Conservation (phyloP, 2,113 vertebrate species). For the Lepisosteus oculatus region DNA sequence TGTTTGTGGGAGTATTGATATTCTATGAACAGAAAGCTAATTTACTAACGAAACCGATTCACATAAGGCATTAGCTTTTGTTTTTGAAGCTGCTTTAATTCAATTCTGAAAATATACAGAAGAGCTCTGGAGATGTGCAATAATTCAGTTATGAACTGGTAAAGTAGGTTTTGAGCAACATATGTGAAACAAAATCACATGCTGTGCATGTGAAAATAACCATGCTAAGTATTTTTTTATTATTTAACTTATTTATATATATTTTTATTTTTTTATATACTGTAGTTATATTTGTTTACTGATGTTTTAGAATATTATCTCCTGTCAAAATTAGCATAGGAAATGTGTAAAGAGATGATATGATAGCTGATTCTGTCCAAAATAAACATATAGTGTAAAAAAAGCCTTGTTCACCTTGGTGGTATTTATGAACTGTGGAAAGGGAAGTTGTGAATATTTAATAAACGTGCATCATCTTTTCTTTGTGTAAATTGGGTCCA, state of each 20-base stretch:
- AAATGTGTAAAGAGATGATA: not conserved
- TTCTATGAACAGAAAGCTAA: not conserved
- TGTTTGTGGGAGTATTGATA: not conserved
- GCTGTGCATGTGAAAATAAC: not conserved
- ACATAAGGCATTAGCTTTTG: conserved; percentile 2
- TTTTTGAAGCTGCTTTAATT: not conserved
- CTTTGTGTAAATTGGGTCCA: not conserved
- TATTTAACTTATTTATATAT: too few relatives aligned
- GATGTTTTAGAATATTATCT: not conserved
- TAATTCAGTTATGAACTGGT: not conserved
- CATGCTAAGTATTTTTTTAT: not conserved
- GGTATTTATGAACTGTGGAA: not conserved
- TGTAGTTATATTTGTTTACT: not conserved
- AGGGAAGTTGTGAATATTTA: conserved; percentile 2
- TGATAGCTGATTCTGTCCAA: not conserved
- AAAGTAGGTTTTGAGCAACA: not conserved
- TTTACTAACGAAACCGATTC: not conserved
- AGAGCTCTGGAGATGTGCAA: not conserved
- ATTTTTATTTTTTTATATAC: too few relatives aligned
- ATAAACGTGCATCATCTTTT: not conserved
- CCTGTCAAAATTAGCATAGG: not conserved
- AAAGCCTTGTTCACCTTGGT: not conserved
- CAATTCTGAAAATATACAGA: not conserved
- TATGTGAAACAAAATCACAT: not conserved
- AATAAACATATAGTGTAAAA: not conserved